These are phyloP conservation scores for Patella pellucida DNA, from an alignment of 2,888 invertebrate genomes.

Conservation along the genomic window DNA sequence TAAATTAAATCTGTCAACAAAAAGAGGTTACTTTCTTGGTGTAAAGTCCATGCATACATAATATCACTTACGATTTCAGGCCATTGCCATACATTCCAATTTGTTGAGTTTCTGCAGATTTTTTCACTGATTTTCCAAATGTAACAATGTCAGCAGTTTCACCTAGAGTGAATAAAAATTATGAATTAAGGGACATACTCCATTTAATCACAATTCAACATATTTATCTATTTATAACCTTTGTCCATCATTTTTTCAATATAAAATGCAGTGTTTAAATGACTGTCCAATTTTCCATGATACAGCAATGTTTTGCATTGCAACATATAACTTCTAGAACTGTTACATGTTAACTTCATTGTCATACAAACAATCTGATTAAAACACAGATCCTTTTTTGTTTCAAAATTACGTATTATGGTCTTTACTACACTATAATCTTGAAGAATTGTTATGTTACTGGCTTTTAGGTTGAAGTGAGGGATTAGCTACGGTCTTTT, in stretches of 20 bases:
- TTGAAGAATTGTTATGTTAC: too few relatives aligned
- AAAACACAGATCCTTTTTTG: too few relatives aligned
- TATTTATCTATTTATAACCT: neutral
- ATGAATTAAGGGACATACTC: too few relatives aligned
- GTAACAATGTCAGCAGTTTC: constrained; percentile 71
- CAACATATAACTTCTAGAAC: neutral
- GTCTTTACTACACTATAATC: too few relatives aligned
- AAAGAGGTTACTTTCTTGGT: neutral
- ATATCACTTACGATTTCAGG: constrained; percentile 72
- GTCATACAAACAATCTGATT: too few relatives aligned
- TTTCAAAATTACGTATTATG: too few relatives aligned
- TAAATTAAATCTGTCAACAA: neutral
- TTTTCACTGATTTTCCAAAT: constrained; percentile 71
- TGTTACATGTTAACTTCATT: neutral
- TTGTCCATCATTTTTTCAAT: neutral
- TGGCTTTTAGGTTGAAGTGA: too few relatives aligned
- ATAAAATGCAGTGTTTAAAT: constrained; percentile 7
- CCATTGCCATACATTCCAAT: constrained; percentile 74
- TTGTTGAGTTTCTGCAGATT: constrained; percentile 64
- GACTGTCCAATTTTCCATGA: neutral
- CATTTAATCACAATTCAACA: neutral
- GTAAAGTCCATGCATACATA: neutral
- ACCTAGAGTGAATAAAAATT: constrained; percentile 49
- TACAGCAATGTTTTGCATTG: neutral
- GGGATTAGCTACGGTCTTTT: too few relatives aligned